Evolutionary conservation across 2,888 invertebrate species (phyloP), one percentile per base, ranked within the genome.

Genomic region (Lithophane socia): DNA sequence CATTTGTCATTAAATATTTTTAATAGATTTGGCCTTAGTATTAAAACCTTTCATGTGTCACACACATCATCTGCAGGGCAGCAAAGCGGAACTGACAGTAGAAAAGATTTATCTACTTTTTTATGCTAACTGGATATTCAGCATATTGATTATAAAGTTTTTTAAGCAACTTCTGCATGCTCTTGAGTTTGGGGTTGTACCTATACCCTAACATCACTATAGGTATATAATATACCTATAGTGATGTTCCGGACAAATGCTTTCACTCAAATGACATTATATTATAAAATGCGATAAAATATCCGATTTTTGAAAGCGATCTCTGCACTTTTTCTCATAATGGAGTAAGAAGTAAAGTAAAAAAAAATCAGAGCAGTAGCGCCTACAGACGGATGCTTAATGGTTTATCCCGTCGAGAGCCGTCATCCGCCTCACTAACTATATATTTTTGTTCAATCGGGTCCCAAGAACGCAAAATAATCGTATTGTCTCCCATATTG

Each of bases 341-440:
- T 37, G 37, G 37, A 2, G 37, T 2, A 1, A 29, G 29, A 29
- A 1, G 29, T 0, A 29, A 1, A 29, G 29, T 29, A 1, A 29
- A 79, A 42, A 79, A 79, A 64, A 54, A 21, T 24, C 67, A 24
- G 21, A 56, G 44, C 44, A 44, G 71, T 63, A 47, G 60, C 58
- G 37, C 70, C 52, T 65, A 56, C 47, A 49, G 58, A 49, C 70
- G 77, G 70, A 82, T 70, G 52, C 44, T 68, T 74, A 65, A 77
- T 81, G 70, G 60, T 44, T n/a, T 37, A 74, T 69, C 24, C 44
- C 49, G 64, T 81, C 13, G 61, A 66, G 56, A 42, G 44, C 37
- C 69, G 52, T 56, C 24, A 65, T 65, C 52, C 18, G 13, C 49
- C 66, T 18, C 67, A 24, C 42, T n/a, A 1, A 24, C 24, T 42